Evolutionary conservation across 2,888 invertebrate species (phyloP).

Genomic region (Drosophila macrospina): DNA sequence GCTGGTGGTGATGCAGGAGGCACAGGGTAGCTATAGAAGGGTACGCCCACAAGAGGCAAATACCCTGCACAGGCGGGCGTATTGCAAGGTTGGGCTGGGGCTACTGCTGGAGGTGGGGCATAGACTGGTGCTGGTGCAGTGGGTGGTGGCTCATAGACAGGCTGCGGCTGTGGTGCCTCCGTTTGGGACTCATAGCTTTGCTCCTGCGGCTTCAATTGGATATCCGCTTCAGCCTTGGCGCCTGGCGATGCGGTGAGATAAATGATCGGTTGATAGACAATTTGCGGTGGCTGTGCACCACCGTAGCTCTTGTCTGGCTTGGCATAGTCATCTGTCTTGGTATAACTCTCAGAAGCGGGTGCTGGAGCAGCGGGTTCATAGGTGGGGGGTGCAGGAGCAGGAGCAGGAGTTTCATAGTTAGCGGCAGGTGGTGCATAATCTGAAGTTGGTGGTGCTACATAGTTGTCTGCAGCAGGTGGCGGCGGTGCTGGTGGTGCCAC

Average conservation of each 20-base stretch:
- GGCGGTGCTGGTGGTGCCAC: constrained; percentile 38
- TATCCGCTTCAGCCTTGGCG: constrained; percentile 8
- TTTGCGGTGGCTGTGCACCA: constrained; percentile 59
- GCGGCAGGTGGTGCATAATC: constrained; percentile 25
- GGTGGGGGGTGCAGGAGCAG: constrained; percentile 3
- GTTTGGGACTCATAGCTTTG: constrained; percentile 27
- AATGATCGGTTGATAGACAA: constrained; percentile 81
- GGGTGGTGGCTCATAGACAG: constrained; percentile 20
- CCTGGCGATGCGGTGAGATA: constrained; percentile 65
- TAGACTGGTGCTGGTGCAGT: constrained; percentile 9
- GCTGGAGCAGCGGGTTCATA: constrained; percentile 41
- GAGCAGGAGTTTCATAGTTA: constrained; percentile 22
- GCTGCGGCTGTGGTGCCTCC: constrained; percentile 9
- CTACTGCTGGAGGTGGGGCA: constrained; percentile 8
- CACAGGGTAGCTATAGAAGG: constrained; percentile 38
- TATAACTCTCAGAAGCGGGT: constrained; percentile 42
- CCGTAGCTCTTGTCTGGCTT: constrained; percentile 36
- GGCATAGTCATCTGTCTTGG: constrained; percentile 42
- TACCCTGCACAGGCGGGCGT: constrained; percentile 51
- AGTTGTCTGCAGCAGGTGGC: constrained; percentile 24
- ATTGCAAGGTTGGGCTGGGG: constrained; percentile 35
- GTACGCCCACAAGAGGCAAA: constrained; percentile 53
- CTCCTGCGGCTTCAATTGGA: constrained; percentile 13
- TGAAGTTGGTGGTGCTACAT: constrained; percentile 32
- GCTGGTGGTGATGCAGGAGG: constrained; percentile 16